phyloP scores from a whole-genome alignment of 2,888 invertebrate genomes.

The Hypselothyrea guttata region DNA sequence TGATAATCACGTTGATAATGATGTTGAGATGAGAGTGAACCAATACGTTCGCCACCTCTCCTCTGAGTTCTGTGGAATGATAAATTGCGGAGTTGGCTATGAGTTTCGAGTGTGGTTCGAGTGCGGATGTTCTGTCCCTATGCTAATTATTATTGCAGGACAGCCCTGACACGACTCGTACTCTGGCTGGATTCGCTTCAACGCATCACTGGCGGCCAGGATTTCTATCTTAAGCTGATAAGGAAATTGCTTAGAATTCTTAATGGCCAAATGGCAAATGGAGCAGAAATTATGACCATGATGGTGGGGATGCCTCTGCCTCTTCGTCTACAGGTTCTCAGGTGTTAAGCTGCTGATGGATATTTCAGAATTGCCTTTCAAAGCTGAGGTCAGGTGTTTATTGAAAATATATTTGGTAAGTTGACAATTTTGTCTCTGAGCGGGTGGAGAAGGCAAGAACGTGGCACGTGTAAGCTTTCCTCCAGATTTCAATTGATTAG shows the following conservation, averaged over 20 bases:
- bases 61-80: constrained; percentile 45
- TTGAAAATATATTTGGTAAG: constrained; percentile 40
- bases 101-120: constrained; percentile 26
- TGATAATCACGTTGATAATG: constrained; percentile 7
- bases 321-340: too few species aligned
- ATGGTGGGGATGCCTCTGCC: too few species aligned
- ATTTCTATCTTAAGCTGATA: constrained; percentile 71
- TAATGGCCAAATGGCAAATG: constrained; percentile 63
- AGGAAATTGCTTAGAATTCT: constrained; percentile 72
- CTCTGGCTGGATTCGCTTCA: constrained; percentile 1
- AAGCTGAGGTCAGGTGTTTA: constrained; percentile 26
- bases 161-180: constrained; percentile 2
- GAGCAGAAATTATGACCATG: constrained; percentile 60
- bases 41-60: constrained; percentile 55
- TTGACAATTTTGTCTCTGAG: constrained; percentile 41
- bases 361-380: constrained; percentile 30
- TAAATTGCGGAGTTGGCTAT: constrained; percentile 43
- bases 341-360: constrained; percentile 69
- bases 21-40: constrained; percentile 29
- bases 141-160: constrained; percentile 72
- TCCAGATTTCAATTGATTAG: constrained; percentile 52
- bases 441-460: not conserved
- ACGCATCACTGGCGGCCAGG: constrained; percentile 55
- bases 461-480: constrained; percentile 31
- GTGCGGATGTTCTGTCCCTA: constrained; percentile 20